These are phyloP conservation scores for Hemibagrus guttatus DNA, from an alignment of 2,797 vertebrate species.

Conservation along the genomic window DNA sequence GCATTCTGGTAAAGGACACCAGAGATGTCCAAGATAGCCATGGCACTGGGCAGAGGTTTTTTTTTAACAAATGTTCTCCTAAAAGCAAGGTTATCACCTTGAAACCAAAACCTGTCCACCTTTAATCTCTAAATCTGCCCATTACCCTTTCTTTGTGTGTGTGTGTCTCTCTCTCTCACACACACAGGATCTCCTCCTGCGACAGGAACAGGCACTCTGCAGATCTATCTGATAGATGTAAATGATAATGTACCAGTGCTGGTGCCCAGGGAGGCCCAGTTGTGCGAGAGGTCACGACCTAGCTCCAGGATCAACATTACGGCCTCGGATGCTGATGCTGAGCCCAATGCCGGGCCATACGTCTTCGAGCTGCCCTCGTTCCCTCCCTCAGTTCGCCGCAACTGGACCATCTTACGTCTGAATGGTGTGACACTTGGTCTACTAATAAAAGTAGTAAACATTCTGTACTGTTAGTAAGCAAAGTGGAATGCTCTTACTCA, in stretches of 20 bases:
- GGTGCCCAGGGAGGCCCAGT: conserved; percentile 88
- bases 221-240: conserved; percentile 95
- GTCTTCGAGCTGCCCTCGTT: conserved; percentile 91
- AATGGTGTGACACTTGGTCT: conserved; percentile 76
- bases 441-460: neutral
- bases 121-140: conserved; percentile 15
- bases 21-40: conserved; percentile 18
- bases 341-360: conserved; percentile 93
- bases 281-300: conserved; percentile 86
- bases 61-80: conserved; percentile 3
- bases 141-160: conserved; percentile 27
- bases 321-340: conserved; percentile 86
- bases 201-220: conserved; percentile 93
- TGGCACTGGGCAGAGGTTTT: neutral
- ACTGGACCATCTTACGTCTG: conserved; percentile 94
- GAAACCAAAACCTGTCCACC: conserved; percentile 23
- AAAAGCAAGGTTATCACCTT: conserved; percentile 31
- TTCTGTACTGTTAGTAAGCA: neutral
- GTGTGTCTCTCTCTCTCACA: conserved; percentile 32
- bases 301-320: conserved; percentile 91
- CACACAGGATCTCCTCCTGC: conserved; percentile 87
- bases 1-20: conserved; percentile 2
- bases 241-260: conserved; percentile 95
- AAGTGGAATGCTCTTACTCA: neutral
- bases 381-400: conserved; percentile 85